Base-by-base conservation (phyloP, 2,797 vertebrate genomes). In the Apogon hyalosoma region DNA sequence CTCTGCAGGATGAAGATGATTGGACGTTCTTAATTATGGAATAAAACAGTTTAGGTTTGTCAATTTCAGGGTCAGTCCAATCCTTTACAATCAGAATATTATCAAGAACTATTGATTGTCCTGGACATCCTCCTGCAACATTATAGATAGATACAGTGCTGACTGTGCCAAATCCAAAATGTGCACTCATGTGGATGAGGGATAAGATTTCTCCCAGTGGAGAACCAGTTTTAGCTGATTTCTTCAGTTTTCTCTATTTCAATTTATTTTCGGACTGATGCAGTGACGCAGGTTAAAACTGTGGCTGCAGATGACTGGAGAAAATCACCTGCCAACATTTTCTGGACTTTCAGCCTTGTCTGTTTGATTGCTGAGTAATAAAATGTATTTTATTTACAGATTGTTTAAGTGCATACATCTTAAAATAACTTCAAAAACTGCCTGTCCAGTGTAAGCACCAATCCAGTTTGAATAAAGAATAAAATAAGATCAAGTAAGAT, bases 201-300 rank as follows among this genome's bases (percentile, higher is more conserved):
- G 61, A 68, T 83, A 65, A 13, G 42, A 71, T 75, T 65, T 75
- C 53, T 66, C 66, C 47, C 50, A 41, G 55, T 57, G 65, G 58
- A 75, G 57, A 12, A n/a, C 21, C 33, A 65, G 59, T 49, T 68
- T 82, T 16, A 60, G 63, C 60, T 28, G 50, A 72, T 63, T 49
- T 73, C 57, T 43, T 39, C 31, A 52, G 28, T 46, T 77, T 6
- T 33, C 7, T 33, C 31, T 33, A 33, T 33, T 33, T 33, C 31
- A 6, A 33, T 33, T 33, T 33, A 33, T 33, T 75, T 59, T 73
- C 58, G 69, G 46, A 51, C 53, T 73, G 51, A 66, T 10, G 7
- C 59, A 60, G 52, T 43, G 56, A 57, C 1, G 31, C 63, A 74
- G 33, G 65, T 63, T 45, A 33, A 62, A 63, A 60, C 65, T 38